These are phyloP conservation scores for Neopelma chrysocephalum DNA, from an alignment of 2,797 vertebrate genomes.

Conservation along the genomic window DNA sequence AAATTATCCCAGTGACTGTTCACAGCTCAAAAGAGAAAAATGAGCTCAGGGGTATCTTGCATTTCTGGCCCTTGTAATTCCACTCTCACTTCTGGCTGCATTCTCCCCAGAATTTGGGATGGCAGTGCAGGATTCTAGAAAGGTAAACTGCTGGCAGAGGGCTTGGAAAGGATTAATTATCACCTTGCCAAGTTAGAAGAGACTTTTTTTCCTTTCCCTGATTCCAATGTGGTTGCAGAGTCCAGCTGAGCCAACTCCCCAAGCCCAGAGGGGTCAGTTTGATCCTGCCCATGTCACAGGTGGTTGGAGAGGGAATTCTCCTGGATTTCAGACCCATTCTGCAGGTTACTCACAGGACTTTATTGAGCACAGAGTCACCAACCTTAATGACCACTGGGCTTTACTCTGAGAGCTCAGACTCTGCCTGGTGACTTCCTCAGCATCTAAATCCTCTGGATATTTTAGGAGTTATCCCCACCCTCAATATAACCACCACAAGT, in stretches of 20 bases:
- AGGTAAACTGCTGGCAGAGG: not conserved
- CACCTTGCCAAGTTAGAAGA: not conserved
- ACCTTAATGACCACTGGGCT: fast-evolving
- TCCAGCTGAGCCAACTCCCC: not conserved
- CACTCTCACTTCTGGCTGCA: not conserved
- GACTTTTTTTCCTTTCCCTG: not conserved
- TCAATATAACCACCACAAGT: not conserved
- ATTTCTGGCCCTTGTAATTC: not conserved
- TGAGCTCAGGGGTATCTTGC: not conserved
- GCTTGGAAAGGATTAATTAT: not conserved
- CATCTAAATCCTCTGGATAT: not conserved
- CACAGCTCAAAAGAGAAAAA: not conserved
- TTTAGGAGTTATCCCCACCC: not conserved
- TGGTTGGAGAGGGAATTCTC: not conserved
- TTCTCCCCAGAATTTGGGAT: not conserved
- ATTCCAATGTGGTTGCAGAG: not conserved
- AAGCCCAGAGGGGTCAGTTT: not conserved
- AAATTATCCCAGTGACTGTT: not conserved
- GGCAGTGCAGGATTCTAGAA: not conserved
- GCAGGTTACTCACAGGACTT: not conserved
- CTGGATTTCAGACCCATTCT: not conserved
- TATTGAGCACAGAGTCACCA: not conserved
- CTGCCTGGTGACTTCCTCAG: not conserved
- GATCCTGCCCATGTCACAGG: not conserved
- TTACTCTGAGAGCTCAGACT: not conserved